phyloP scores from a whole-genome alignment of 2,113 vertebrate genomes.

The Etheostoma cragini region DNA sequence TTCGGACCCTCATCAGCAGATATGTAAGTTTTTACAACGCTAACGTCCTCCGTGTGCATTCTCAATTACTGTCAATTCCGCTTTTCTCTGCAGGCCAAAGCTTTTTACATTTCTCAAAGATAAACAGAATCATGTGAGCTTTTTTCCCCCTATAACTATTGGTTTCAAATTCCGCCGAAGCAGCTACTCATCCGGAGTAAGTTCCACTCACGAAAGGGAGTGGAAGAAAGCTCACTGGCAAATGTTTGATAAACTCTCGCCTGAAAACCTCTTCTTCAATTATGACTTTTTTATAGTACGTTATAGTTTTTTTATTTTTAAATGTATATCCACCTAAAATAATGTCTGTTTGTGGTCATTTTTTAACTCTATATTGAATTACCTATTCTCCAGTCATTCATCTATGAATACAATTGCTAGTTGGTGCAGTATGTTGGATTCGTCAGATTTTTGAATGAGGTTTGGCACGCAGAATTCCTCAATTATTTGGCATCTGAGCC shows the following conservation, averaged over 20 bases:
- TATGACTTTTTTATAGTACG: background rate
- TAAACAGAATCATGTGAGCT: background rate
- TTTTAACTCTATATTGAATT: background rate
- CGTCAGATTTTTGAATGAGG: background rate
- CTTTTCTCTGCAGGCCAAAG: background rate
- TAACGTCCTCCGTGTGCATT: accelerated
- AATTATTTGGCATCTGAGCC: background rate
- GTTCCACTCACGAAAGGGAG: constrained; percentile 53
- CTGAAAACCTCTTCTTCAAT: background rate
- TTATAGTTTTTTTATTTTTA: background rate
- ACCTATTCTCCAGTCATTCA: too few relatives aligned
- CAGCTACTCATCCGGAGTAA: constrained; percentile 56
- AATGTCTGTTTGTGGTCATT: background rate
- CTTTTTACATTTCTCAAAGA: background rate
- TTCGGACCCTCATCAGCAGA: constrained; percentile 92
- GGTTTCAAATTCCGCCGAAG: constrained; percentile 48
- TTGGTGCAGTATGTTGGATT: background rate
- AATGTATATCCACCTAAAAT: background rate
- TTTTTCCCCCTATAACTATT: background rate
- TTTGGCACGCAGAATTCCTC: background rate
- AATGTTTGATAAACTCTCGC: background rate
- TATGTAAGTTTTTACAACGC: constrained; percentile 87
- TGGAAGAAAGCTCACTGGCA: background rate
- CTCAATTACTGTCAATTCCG: background rate
- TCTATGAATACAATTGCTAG: background rate